A percentile compares a stretch with the other conserved stretches of the same genome.
Evolutionary conservation across 2,113 vertebrate species (phyloP).

Genomic region (Sylvilagus bachmani): DNA sequence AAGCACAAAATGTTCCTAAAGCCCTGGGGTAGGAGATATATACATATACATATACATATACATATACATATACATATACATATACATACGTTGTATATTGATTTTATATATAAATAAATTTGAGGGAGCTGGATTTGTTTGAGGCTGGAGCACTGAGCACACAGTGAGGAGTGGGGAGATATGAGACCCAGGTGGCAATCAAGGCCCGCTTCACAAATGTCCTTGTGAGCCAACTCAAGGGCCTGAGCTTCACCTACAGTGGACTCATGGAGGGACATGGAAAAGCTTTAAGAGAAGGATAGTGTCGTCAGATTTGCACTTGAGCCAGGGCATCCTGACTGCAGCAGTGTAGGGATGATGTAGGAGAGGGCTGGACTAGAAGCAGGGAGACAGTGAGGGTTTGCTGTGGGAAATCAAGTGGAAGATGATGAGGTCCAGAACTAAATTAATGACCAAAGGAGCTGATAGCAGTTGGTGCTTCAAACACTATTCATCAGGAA

Average conservation of each 20-base stretch:
- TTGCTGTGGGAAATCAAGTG: neutral
- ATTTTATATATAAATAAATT: no score
- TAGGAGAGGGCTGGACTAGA: neutral
- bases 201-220: neutral
- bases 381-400: neutral
- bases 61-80: no score
- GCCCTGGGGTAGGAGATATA: no score
- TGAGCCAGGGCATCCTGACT: neutral
- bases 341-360: rapidly evolving
- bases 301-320: neutral
- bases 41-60: no score
- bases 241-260: neutral
- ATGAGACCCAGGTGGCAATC: neutral
- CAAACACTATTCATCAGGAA: neutral
- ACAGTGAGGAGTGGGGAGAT: neutral
- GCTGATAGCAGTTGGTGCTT: neutral
- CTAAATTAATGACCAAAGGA: neutral
- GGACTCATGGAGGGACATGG: neutral
- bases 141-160: neutral
- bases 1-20: neutral
- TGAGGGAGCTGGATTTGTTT: neutral
- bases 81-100: no score
- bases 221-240: neutral
- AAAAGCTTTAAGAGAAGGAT: neutral
- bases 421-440: neutral